Evolutionary conservation across 2,888 invertebrate genomes (phyloP), one percentile per base, ranked within the genome.

Genomic region (Scrobipalpa costella): DNA sequence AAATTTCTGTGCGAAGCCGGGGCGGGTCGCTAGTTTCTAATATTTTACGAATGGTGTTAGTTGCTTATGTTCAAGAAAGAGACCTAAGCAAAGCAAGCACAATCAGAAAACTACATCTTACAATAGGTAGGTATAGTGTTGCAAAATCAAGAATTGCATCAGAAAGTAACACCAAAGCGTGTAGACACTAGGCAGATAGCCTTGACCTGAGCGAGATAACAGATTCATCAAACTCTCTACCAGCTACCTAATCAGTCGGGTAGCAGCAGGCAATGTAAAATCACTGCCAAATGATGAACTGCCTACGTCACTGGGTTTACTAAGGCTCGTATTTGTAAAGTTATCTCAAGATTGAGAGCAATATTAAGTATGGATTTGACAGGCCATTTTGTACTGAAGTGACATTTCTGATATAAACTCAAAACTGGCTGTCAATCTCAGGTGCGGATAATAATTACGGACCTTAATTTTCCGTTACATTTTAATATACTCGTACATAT

Each of bases 151-250:
- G 11, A 40, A 40, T 40, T 40, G 40, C 40, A 40, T 40, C 40
- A 40, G 3, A 17, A 15, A 47, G 47, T 17, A 47, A 17, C 13
- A 1, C 15, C 8, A 8, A 47, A 17, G n/a, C 47, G 47, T 17
- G 47, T n/a, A n/a, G 47, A 6, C 47, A 47, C 47, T 17, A 1
- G 15, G 17, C 8, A n/a, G n/a, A n/a, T n/a, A n/a, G n/a, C 47
- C 47, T 47, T 47, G 47, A 47, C 47, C 47, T 17, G 47, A 1
- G 7, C 17, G 7, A 47, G 47, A 47, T 47, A 47, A 47, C 47
- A 47, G 40, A 47, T 15, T 44, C 7, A 47, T 47, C 40, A 40
- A 40, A 40, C 40, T 40, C 38, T 38, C 40, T 40, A n/a, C 40
- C n/a, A 40, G 13, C n/a, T 38, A 40, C 40, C 40, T 40, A 40